A percentile compares a stretch with the other conserved stretches of the same genome.
phyloP scores from a whole-genome alignment of 2,113 vertebrate species.

The Conger conger region DNA sequence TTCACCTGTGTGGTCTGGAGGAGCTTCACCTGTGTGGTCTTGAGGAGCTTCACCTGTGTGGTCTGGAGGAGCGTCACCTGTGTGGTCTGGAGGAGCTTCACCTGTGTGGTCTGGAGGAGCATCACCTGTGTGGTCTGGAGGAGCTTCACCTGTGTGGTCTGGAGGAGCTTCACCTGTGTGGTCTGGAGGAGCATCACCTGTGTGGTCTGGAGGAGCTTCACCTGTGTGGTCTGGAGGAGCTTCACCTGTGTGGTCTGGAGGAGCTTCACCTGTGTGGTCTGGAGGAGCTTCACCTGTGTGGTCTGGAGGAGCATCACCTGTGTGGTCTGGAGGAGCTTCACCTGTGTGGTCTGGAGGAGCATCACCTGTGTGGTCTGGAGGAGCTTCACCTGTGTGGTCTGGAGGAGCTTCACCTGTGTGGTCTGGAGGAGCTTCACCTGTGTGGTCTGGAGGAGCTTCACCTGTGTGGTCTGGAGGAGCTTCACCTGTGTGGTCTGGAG shows the following conservation, averaged over 20 bases:
- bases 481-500: background rate
- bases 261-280: background rate
- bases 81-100: too few relatives aligned
- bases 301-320: background rate
- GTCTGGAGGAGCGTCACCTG: background rate
- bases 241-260: too few relatives aligned
- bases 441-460: background rate
- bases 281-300: background rate
- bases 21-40: too few relatives aligned
- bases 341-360: background rate
- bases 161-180: background rate
- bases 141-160: background rate
- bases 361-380: too few relatives aligned
- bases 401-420: too few relatives aligned
- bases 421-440: background rate
- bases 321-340: too few relatives aligned
- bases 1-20: background rate
- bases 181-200: background rate
- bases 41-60: background rate
- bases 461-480: background rate
- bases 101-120: background rate
- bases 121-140: too few relatives aligned
- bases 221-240: background rate
- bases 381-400: background rate
- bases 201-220: too few relatives aligned